These are phyloP conservation scores for Heliconius cydno DNA, from an alignment of 2,888 invertebrate species.

Conservation along the genomic window DNA sequence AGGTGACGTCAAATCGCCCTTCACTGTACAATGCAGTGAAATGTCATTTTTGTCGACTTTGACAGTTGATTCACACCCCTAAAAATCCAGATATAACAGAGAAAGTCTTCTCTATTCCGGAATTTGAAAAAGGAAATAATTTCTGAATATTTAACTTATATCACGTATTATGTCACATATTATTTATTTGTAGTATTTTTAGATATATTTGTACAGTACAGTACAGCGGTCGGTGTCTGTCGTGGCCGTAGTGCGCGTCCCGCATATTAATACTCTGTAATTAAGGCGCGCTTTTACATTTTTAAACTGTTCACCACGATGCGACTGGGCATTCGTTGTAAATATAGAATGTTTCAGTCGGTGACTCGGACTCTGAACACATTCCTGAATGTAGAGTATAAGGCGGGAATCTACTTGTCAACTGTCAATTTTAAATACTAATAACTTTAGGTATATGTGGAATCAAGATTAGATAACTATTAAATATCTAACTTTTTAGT, in stretches of 20 bases:
- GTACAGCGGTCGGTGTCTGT: slow-evolving; percentile 37
- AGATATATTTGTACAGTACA: neutral
- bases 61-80: neutral
- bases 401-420: neutral
- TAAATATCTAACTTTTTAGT: neutral
- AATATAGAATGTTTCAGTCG: slow-evolving; percentile 24
- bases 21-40: slow-evolving; percentile 45
- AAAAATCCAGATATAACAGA: neutral
- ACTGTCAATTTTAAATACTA: slow-evolving; percentile 5
- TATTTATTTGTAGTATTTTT: slow-evolving; percentile 2
- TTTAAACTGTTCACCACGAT: slow-evolving; percentile 34
- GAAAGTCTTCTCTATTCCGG: neutral
- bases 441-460: neutral
- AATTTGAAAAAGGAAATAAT: neutral
- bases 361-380: neutral
- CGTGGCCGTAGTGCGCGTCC: slow-evolving; percentile 57
- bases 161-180: neutral
- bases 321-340: slow-evolving; percentile 29
- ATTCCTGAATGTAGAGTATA: neutral
- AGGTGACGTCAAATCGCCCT: slow-evolving; percentile 50
- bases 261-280: slow-evolving; percentile 65
- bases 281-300: slow-evolving; percentile 58
- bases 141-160: neutral
- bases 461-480: neutral
- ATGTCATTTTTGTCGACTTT: slow-evolving; percentile 42